Percentiles rank a stretch among this genome's conserved stretches.
Conservation (phyloP, 2,113 vertebrate genomes). For the Apodemus speciosus region DNA sequence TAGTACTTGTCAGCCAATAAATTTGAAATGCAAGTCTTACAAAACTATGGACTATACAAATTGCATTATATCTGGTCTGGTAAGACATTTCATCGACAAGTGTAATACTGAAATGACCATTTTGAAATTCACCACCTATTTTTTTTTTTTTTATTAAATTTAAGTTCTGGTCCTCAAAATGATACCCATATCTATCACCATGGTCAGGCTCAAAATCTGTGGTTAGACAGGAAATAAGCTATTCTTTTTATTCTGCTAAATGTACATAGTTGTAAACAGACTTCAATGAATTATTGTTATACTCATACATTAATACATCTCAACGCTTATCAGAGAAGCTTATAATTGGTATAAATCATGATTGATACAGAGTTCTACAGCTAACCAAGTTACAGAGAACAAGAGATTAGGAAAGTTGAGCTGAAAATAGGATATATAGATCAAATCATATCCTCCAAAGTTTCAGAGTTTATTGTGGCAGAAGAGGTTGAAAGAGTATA, state of each 20-base stretch:
- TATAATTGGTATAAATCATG: neutral
- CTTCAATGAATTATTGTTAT: neutral
- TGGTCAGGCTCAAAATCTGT: neutral
- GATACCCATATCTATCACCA: neutral
- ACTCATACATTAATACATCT: neutral
- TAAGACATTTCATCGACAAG: neutral
- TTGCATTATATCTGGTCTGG: neutral
- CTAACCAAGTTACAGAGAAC: neutral
- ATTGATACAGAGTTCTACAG: neutral
- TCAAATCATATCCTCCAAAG: neutral
- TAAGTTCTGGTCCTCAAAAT: neutral
- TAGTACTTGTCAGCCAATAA: neutral
- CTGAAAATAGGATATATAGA: neutral
- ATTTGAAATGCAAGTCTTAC: neutral
- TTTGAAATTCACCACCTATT: neutral
- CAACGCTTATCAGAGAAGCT: neutral
- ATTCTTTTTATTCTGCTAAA: neutral
- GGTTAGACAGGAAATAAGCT: neutral
- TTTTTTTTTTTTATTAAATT: neutral
- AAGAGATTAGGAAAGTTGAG: too few relatives aligned
- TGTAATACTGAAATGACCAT: neutral
- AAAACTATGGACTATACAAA: neutral
- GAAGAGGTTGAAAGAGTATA: neutral
- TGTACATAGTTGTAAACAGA: neutral
- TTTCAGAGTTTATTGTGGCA: neutral